A percentile compares a stretch with the other conserved stretches of the same genome.
These are phyloP conservation scores for Molossus molossus DNA, from an alignment of 2,797 vertebrate species.

Conservation along the genomic window DNA sequence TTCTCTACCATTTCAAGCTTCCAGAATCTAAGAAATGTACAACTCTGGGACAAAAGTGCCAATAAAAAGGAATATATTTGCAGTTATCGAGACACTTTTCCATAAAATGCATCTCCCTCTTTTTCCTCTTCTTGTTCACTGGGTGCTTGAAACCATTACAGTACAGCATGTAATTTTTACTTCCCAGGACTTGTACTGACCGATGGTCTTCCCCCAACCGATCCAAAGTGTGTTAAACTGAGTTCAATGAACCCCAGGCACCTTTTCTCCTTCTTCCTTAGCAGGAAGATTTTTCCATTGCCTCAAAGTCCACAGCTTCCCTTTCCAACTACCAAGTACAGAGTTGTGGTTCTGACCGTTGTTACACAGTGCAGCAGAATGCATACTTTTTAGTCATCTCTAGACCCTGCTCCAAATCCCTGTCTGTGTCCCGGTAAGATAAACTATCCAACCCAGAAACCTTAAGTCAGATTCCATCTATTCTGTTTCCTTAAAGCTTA, in stretches of 20 bases:
- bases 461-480: background rate
- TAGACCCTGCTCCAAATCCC: background rate
- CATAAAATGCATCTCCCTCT: background rate
- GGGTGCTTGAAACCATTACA: slow-evolving; percentile 40
- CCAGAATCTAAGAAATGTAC: slow-evolving; percentile 49
- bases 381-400: background rate
- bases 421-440: background rate
- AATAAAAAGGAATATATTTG: background rate
- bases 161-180: background rate
- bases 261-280: background rate
- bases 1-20: slow-evolving; percentile 2
- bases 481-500: slow-evolving; percentile 19
- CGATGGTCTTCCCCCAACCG: background rate
- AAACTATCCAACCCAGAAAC: background rate
- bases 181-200: background rate
- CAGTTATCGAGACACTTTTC: background rate
- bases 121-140: background rate
- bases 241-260: background rate
- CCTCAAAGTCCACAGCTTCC: background rate
- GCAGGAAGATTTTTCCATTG: background rate
- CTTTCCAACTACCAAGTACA: background rate
- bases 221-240: background rate
- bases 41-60: background rate
- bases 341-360: background rate
- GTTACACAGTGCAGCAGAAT: background rate